Base-by-base conservation (phyloP, 2,113 vertebrate genomes). In the Xenus cinereus region DNA sequence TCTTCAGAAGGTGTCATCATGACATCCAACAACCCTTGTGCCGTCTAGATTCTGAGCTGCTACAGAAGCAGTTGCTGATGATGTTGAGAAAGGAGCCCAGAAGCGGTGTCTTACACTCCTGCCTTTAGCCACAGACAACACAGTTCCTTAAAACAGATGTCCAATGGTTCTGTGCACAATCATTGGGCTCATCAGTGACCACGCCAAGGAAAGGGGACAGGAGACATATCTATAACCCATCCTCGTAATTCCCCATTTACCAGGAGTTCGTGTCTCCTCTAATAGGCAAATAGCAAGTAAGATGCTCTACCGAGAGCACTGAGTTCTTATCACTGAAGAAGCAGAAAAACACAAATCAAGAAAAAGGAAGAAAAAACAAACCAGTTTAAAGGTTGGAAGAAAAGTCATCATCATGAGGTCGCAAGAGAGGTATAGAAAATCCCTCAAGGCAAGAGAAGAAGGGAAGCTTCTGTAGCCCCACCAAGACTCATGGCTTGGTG, bases 151-250 rank as follows among this genome's bases (percentile, higher is more conserved):
- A 26, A 81, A 64, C 24, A 41, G 46, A 76, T 13, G 11, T 11
- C 78, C 21, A 43, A 1, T 1, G 2, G 41, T 35, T 77, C 87
- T 50, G 24, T 0, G 1, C 15, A 43, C n/a, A 59, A n/a, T n/a
- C 60, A 64, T 1, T 24, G 37, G n/a, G 32, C 24, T 81, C n/a
- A 43, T 9, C 41, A 84, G 43, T 13, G 45, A 63, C 32, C 32
- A 16, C 0, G 2, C 5, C 56, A 33, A 57, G 67, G 59, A 63
- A 79, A 15, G 13, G 53, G 23, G 19, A 14, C 48, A 77, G 13
- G 45, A 76, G 37, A 43, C 56, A 21, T 1, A 12, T 16, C 63
- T 76, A 17, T 33, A 69, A 84, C 45, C 18, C 43, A 41, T 28
- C 28, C 41, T 68, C 18, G 4, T 26, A 26, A 50, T 43, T 48